A percentile compares a stretch with the other conserved stretches of the same genome.
Evolutionary conservation across 2,888 invertebrate genomes (phyloP).

Genomic region (Rhagium mordax): DNA sequence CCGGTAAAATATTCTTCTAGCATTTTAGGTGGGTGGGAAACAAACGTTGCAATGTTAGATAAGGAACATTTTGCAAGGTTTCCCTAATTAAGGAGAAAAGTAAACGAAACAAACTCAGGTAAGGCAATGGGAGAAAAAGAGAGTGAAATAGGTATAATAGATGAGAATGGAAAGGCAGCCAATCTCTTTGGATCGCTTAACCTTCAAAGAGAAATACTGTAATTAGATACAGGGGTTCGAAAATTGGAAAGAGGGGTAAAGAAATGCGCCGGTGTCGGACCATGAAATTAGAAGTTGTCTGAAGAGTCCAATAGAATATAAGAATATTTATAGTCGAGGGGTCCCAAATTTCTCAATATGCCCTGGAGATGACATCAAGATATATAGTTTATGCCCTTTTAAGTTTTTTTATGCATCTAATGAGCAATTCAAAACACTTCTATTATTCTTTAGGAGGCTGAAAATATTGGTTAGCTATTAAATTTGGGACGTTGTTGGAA

Average conservation of each 20-base stretch:
- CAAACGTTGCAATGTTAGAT: slow-evolving; percentile 55
- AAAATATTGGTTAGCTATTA: slow-evolving; percentile 3
- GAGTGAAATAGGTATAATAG: slow-evolving; percentile 37
- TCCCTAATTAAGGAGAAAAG: slow-evolving; percentile 57
- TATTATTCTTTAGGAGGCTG: not conserved
- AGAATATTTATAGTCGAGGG: slow-evolving; percentile 60
- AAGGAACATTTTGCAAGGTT: slow-evolving; percentile 57
- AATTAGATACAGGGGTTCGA: slow-evolving; percentile 67
- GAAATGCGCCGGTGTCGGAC: slow-evolving; percentile 62
- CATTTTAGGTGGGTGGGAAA: slow-evolving; percentile 56
- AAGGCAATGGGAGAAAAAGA: slow-evolving; percentile 44
- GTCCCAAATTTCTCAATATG: slow-evolving; percentile 53
- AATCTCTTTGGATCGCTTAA: slow-evolving; percentile 57
- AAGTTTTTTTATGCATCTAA: slow-evolving; percentile 36
- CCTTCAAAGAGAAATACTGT: slow-evolving; percentile 66
- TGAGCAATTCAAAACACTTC: slow-evolving; percentile 39
- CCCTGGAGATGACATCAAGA: slow-evolving; percentile 43
- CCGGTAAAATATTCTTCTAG: slow-evolving; percentile 62
- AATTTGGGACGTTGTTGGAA: not conserved
- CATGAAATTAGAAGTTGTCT: slow-evolving; percentile 67
- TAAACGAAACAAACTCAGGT: slow-evolving; percentile 49
- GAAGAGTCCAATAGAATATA: slow-evolving; percentile 64
- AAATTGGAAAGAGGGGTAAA: slow-evolving; percentile 63
- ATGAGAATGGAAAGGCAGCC: slow-evolving; percentile 52
- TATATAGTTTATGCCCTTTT: slow-evolving; percentile 38